These are phyloP conservation scores for Oophaga sylvatica DNA, from an alignment of 2,797 vertebrate species.

Conservation along the genomic window DNA sequence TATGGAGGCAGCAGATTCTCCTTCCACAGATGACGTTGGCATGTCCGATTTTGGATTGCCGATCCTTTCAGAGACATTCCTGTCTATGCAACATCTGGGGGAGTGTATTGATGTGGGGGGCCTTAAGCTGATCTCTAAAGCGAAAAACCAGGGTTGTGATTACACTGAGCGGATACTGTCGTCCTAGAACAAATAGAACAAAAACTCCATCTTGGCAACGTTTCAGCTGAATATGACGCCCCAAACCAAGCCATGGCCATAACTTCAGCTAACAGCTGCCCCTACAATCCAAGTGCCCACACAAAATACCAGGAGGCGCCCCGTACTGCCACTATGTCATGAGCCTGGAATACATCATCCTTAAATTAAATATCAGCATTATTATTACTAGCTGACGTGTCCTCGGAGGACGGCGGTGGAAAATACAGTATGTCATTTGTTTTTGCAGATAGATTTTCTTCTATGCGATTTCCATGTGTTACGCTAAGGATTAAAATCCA, in stretches of 20 bases:
- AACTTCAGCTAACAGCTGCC: slow-evolving; percentile 40
- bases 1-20: too few species aligned
- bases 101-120: too few species aligned
- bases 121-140: too few species aligned
- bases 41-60: too few species aligned
- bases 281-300: slow-evolving; percentile 27
- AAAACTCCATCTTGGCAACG: neutral
- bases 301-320: slow-evolving; percentile 36
- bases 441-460: neutral
- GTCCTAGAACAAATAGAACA: neutral
- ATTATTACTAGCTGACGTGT: neutral
- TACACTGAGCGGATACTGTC: neutral
- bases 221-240: neutral
- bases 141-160: neutral
- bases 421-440: neutral
- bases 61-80: too few species aligned
- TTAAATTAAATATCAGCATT: neutral
- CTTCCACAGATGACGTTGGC: too few species aligned
- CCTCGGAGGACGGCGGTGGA: neutral
- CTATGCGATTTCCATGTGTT: neutral
- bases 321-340: slow-evolving; percentile 10
- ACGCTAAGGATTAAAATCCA: neutral
- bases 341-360: slow-evolving; percentile 3
- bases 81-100: too few species aligned
- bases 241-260: slow-evolving; percentile 10